phyloP scores from a whole-genome alignment of 2,888 invertebrate species.

The Thalpophila matura region DNA sequence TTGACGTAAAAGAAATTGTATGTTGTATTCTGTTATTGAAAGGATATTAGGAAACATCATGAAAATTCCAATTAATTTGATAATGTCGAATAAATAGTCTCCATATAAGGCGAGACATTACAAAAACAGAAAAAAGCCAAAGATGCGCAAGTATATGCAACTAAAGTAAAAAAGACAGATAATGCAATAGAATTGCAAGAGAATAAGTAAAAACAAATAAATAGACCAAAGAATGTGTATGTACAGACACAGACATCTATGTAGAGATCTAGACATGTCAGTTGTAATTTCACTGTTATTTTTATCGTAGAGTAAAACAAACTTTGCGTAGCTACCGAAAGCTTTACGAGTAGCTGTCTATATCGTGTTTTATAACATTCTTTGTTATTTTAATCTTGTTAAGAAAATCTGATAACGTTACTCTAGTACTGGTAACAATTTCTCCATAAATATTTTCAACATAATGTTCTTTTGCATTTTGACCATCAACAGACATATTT shows the following conservation, averaged over 20 bases:
- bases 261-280: constrained; percentile 30
- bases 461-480: neutral
- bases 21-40: no score
- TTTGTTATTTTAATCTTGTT: constrained; percentile 14
- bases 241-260: constrained; percentile 32
- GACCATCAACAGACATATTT: neutral
- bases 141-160: neutral
- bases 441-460: neutral
- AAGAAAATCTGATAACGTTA: constrained; percentile 9
- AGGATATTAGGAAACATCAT: no score
- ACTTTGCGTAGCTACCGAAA: constrained; percentile 38
- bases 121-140: neutral
- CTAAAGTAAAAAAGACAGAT: neutral
- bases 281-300: constrained; percentile 50
- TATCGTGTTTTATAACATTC: constrained; percentile 43
- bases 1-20: no score
- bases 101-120: neutral
- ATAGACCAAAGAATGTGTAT: neutral
- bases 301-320: constrained; percentile 36
- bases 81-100: no score
- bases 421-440: neutral
- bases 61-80: no score
- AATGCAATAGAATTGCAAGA: neutral
- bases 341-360: constrained; percentile 22
- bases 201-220: constrained; percentile 3